Evolutionary conservation across 2,888 invertebrate species (phyloP).

Genomic region (Drosophila meridionalis): DNA sequence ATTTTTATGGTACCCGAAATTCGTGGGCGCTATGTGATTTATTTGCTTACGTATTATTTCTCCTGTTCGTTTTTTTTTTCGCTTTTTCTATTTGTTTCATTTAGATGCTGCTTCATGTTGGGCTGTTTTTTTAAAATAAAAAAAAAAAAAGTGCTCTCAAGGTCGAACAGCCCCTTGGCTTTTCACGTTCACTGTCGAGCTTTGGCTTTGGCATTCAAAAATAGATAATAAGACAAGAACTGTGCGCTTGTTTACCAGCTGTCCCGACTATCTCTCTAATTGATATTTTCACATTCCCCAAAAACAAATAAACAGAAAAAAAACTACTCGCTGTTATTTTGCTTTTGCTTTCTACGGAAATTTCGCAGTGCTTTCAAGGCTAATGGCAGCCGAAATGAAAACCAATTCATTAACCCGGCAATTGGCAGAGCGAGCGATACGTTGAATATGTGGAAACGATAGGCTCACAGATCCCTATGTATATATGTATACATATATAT

Average conservation of each 20-base stretch:
- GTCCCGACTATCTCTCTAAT: conserved; percentile 66
- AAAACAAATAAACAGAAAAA: not conserved
- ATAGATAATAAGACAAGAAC: conserved; percentile 49
- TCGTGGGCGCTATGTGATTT: conserved; percentile 65
- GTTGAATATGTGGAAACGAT: conserved; percentile 2
- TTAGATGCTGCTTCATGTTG: conserved; percentile 17
- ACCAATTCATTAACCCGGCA: conserved; percentile 32
- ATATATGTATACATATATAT: not conserved
- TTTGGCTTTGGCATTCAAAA: conserved; percentile 77
- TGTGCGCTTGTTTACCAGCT: conserved; percentile 57
- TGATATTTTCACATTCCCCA: conserved; percentile 43
- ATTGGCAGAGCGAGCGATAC: not conserved
- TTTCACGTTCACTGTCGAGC: conserved; percentile 71
- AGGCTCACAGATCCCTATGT: not conserved
- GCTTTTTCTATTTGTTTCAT: not conserved
- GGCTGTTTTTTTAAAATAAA: not conserved
- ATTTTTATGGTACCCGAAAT: conserved; percentile 41
- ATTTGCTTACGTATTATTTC: conserved; percentile 62
- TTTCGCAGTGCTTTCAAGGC: conserved; percentile 59
- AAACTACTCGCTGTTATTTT: conserved; percentile 31
- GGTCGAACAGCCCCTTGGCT: conserved; percentile 39
- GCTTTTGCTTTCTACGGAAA: conserved; percentile 36
- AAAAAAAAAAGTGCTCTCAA: conserved; percentile 39
- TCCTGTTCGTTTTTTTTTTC: not conserved
- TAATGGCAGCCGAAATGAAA: conserved; percentile 35